phyloP scores from a whole-genome alignment of 2,113 vertebrate species.

The Capreolus pygargus region DNA sequence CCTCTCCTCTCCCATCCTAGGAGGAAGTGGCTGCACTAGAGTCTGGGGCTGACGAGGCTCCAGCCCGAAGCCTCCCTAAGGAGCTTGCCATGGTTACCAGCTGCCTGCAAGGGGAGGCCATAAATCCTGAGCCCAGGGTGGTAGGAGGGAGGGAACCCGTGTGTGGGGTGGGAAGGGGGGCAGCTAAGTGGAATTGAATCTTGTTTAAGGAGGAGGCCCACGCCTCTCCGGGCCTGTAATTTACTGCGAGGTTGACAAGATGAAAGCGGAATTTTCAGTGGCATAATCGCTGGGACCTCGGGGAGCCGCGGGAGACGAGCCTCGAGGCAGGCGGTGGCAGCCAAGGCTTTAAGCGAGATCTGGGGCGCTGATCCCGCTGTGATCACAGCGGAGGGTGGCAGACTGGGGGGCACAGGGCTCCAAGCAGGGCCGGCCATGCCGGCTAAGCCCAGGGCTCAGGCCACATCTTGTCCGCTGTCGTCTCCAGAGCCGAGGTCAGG shows the following conservation, averaged over 20 bases:
- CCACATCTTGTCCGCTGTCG: neutral
- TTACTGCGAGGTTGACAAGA: constrained; percentile 74
- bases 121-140: constrained; percentile 43
- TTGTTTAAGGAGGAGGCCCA: constrained; percentile 73
- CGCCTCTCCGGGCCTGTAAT: constrained; percentile 63
- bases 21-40: neutral
- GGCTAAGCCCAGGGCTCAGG: constrained; percentile 28
- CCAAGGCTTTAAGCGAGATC: constrained; percentile 40
- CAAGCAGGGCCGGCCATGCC: neutral
- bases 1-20: neutral
- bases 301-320: neutral
- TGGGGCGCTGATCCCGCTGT: constrained; percentile 37
- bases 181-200: constrained; percentile 76
- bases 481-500: neutral
- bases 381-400: neutral
- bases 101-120: neutral
- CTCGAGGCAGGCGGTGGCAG: neutral
- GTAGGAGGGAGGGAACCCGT: constrained; percentile 31
- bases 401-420: neutral
- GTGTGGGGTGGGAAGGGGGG: constrained; percentile 56
- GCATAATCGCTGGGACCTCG: constrained; percentile 62
- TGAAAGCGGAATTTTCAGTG: constrained; percentile 66
- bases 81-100: constrained; percentile 72
- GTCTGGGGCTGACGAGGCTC: neutral
- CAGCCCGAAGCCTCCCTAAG: constrained; percentile 60